These are phyloP conservation scores for Pangasius sanitwongsei DNA, from an alignment of 2,797 vertebrate genomes.

Conservation along the genomic window DNA sequence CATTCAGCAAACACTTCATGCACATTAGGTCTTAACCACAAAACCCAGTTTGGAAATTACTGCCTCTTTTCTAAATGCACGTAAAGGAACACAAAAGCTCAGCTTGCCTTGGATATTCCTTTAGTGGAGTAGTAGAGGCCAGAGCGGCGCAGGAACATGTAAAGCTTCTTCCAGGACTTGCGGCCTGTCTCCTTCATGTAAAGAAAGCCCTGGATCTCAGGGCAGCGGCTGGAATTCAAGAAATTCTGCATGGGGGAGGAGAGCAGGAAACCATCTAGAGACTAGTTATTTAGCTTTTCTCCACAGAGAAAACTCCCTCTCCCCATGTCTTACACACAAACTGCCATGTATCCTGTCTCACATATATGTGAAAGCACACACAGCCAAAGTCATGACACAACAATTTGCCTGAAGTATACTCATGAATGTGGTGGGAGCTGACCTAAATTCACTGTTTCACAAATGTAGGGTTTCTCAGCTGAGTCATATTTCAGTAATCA, in stretches of 20 bases:
- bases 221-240: conserved; percentile 93
- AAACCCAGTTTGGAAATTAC: neutral
- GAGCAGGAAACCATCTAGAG: conserved; percentile 39
- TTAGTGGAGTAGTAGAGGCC: conserved; percentile 96
- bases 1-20: neutral
- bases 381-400: neutral
- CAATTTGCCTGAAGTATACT: conserved; percentile 3
- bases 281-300: conserved; percentile 36
- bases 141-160: conserved; percentile 91
- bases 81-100: conserved; percentile 1
- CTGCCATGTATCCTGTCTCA: conserved; percentile 10
- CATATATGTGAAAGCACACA: conserved; percentile 16
- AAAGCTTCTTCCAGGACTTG: conserved; percentile 95
- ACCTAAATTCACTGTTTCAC: conserved; percentile 15
- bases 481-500: conserved; percentile 37
- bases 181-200: conserved; percentile 91
- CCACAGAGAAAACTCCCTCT: conserved; percentile 21
- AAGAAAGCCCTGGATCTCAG: conserved; percentile 95
- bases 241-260: conserved; percentile 81
- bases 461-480: neutral
- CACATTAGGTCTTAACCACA: neutral
- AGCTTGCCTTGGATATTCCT: conserved; percentile 91
- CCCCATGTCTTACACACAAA: neutral
- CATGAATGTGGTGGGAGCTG: conserved; percentile 9
- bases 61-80: conserved; percentile 16